phyloP scores from a whole-genome alignment of 2,888 invertebrate genomes.

The Pasiphila rectangulata region DNA sequence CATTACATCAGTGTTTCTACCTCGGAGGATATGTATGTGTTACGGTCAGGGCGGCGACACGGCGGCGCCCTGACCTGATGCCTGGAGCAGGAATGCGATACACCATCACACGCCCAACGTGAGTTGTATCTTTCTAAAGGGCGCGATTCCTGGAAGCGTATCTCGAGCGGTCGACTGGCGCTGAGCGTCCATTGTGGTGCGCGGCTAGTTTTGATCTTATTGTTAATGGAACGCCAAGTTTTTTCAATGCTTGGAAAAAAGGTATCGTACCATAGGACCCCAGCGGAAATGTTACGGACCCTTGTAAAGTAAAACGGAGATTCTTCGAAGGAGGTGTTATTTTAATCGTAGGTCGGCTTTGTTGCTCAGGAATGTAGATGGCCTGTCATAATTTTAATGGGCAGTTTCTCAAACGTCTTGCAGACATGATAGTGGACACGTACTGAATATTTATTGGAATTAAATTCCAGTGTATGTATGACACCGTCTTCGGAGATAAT shows the following conservation, averaged over 20 bases:
- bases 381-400: constrained; percentile 79
- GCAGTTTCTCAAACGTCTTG: constrained; percentile 66
- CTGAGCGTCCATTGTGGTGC: constrained; percentile 73
- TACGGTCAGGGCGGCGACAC: constrained; percentile 23
- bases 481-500: constrained; percentile 8
- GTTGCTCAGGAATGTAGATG: constrained; percentile 79
- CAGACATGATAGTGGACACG: constrained; percentile 58
- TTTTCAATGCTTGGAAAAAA: constrained; percentile 77
- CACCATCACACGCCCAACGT: constrained; percentile 73
- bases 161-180: constrained; percentile 71
- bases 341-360: constrained; percentile 78
- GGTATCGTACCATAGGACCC: constrained; percentile 75
- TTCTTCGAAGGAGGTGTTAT: constrained; percentile 80
- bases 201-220: constrained; percentile 81
- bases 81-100: constrained; percentile 60
- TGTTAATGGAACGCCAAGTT: constrained; percentile 80
- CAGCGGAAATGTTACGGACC: constrained; percentile 79
- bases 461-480: constrained; percentile 25
- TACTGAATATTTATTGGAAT: constrained; percentile 64
- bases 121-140: constrained; percentile 74
- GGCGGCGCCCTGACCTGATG: constrained; percentile 32
- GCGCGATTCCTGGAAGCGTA: constrained; percentile 75
- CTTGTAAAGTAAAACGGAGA: constrained; percentile 77
- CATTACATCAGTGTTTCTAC: not conserved
- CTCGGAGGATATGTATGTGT: not conserved